Conservation (phyloP, 2,888 invertebrate species). For the Ligdia adustata region DNA sequence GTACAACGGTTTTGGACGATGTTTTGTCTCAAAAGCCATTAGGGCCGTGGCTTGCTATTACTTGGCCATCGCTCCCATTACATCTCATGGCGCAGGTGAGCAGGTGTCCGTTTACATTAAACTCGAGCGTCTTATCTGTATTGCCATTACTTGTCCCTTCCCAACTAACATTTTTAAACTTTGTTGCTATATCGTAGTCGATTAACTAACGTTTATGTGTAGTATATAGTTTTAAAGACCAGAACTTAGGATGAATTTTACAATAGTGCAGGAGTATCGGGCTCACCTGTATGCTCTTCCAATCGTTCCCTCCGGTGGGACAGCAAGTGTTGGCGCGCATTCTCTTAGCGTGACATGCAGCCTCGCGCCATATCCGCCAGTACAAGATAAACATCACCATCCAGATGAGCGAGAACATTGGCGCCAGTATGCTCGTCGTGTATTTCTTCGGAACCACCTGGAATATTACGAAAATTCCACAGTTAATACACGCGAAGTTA, state of each 20-base stretch:
- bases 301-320: conserved; percentile 85
- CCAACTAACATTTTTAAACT: too few relatives aligned
- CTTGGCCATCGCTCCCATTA: neutral
- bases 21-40: conserved; percentile 17
- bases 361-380: conserved; percentile 91
- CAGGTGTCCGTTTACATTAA: too few relatives aligned
- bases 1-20: conserved; percentile 4
- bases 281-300: conserved; percentile 92
- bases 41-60: neutral
- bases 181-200: too few relatives aligned
- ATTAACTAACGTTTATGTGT: too few relatives aligned
- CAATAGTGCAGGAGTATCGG: too few relatives aligned
- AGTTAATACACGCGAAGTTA: neutral
- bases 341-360: conserved; percentile 88
- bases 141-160: too few relatives aligned
- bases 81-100: too few relatives aligned
- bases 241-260: too few relatives aligned
- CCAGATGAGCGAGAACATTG: conserved; percentile 90
- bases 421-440: conserved; percentile 85
- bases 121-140: too few relatives aligned
- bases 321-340: conserved; percentile 85
- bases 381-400: conserved; percentile 89
- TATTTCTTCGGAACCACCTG: conserved; percentile 80
- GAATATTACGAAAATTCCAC: conserved; percentile 31
- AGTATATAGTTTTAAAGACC: too few relatives aligned